Evolutionary conservation across 1,140 invertebrate genomes (phyloP).

Genomic region (Tribolium madens): DNA sequence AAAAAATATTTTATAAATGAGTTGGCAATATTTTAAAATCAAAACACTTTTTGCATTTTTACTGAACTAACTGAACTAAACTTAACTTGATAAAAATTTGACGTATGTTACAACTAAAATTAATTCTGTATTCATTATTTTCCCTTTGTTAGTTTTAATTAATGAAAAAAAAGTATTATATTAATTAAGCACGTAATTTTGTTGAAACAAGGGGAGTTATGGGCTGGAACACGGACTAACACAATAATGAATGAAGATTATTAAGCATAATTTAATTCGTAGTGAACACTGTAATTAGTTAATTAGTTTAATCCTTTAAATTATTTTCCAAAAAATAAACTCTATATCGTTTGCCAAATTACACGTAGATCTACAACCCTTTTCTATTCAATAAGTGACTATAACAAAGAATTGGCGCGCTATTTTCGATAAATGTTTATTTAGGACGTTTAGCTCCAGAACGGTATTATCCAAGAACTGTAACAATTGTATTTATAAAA

Average conservation of each 20-base stretch:
- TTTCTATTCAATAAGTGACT: not conserved
- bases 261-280: not conserved
- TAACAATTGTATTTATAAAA: conserved; percentile 41
- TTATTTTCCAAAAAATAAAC: no score
- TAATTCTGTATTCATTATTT: no score
- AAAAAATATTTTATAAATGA: no score
- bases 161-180: not conserved
- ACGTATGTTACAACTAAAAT: no score
- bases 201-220: not conserved
- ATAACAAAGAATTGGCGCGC: not conserved
- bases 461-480: conserved; percentile 10
- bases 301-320: not conserved
- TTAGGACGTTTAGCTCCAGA: conserved; percentile 9
- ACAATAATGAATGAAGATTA: not conserved
- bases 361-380: no score
- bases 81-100: no score
- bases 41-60: no score
- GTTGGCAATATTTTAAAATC: no score
- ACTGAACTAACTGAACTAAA: no score
- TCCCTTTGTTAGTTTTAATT: not conserved
- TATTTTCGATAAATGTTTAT: not conserved
- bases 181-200: not conserved
- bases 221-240: not conserved
- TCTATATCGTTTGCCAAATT: no score
- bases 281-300: not conserved